These are phyloP conservation scores for Pararge aegeria DNA, from an alignment of 1,140 invertebrate species.

Conservation along the genomic window DNA sequence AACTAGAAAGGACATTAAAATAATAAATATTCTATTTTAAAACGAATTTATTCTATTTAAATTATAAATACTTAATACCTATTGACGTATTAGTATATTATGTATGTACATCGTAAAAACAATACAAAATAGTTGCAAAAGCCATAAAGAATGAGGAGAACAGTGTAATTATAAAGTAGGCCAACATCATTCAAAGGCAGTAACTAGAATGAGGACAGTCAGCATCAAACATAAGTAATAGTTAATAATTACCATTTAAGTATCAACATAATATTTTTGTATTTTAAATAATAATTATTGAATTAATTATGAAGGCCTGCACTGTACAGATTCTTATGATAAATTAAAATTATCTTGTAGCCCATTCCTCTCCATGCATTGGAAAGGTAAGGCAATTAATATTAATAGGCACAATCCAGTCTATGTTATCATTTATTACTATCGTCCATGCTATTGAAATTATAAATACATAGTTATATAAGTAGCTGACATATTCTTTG, in stretches of 20 bases:
- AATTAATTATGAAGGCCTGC: no score
- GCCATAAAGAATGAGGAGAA: constrained; percentile 18
- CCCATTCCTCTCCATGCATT: not conserved
- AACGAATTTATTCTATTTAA: constrained; percentile 59
- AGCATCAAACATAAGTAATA: not conserved
- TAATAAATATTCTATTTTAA: constrained; percentile 30
- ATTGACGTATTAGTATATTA: not conserved
- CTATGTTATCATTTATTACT: constrained; percentile 21
- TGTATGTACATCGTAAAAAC: constrained; percentile 36
- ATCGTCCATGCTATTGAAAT: constrained; percentile 9
- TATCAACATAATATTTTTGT: no score
- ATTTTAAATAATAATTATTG: no score
- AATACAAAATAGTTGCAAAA: constrained; percentile 25
- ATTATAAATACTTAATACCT: constrained; percentile 47
- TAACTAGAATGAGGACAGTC: not conserved
- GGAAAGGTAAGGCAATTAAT: not conserved
- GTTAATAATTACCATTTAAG: no score
- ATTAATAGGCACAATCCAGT: constrained; percentile 29
- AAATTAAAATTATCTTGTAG: no score
- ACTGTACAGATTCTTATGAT: no score
- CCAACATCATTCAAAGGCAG: not conserved
- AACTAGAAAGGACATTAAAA: no score
- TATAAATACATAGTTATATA: not conserved
- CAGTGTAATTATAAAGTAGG: not conserved
- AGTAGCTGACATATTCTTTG: not conserved